Evolutionary conservation across 2,797 vertebrate species (phyloP), one percentile per base, ranked within the genome.

Genomic region (Parauchenoglanis ngamensis): DNA sequence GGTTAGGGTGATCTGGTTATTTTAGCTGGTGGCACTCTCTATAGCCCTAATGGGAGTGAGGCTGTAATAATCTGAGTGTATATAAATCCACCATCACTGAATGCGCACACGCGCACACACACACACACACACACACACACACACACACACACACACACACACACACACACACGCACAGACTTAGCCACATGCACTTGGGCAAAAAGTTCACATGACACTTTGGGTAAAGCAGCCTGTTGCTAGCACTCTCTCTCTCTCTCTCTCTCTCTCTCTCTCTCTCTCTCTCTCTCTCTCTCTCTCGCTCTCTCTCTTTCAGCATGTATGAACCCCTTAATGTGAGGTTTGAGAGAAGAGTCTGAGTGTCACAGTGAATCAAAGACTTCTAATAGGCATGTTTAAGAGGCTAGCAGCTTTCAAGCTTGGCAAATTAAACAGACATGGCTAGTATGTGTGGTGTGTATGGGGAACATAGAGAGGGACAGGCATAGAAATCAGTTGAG

Each of bases 1-100:
- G 96, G 96, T 95, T 94, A 91, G 91, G 94, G 96, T 28, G 96
- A 96, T 97, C 97, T 98, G 98, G 95, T 98, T 98, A 97, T 96
- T 97, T 96, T 98, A 97, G 94, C 94, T 94, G 94, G 95, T 98
- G 97, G 98, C 94, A 96, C 96, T 97, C 97, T 97, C 97, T 97
- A 96, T 77, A 77, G n/a, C n/a, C 8, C 15, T 31, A 77, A 77
- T 56, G 17, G 28, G 75, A 54, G n/a, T 31, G 49, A 56, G n/a
- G 52, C 15, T 56, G 49, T 77, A 31, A 77, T 54, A 77, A 77
- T 77, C 46, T 28, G 7, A 10, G 49, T 54, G 49, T 77, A 10
- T 77, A 77, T 77, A 77, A 77, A 77, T 77, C 75, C 49, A 56
- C 44, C 75, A 77, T 56, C 75, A 56, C 15, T 31, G 52, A 92